These are phyloP conservation scores for Eurytoma adleriae DNA, from an alignment of 2,888 invertebrate genomes.

Conservation along the genomic window DNA sequence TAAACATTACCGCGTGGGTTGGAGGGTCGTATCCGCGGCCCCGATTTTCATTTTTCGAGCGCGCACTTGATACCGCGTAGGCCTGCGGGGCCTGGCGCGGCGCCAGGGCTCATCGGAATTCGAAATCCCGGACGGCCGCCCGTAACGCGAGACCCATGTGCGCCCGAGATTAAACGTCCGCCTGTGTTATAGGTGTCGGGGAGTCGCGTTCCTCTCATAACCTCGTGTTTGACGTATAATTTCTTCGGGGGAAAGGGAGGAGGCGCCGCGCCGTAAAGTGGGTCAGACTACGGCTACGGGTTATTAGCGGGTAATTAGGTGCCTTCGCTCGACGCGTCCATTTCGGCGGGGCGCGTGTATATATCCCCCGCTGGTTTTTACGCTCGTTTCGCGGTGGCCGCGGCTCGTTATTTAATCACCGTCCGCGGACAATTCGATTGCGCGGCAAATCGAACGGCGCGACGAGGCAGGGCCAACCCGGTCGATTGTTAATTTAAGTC, in stretches of 20 bases:
- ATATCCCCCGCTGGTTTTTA: no score
- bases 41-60: conserved; percentile 16
- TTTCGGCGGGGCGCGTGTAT: no score
- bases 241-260: conserved; percentile 27
- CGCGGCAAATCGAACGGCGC: no score
- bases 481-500: neutral
- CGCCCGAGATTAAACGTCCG: conserved; percentile 45
- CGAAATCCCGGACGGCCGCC: conserved; percentile 34
- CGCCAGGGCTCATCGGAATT: conserved; percentile 47
- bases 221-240: conserved; percentile 47
- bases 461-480: no score
- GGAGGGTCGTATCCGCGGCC: neutral
- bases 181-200: neutral
- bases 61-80: conserved; percentile 22
- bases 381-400: no score
- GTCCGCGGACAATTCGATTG: no score
- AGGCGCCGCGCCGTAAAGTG: neutral
- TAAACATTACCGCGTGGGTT: no score
- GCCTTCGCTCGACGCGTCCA: neutral
- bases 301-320: neutral
- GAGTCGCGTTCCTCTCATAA: neutral
- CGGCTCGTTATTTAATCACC: no score
- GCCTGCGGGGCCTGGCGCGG: conserved; percentile 25
- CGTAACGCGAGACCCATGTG: conserved; percentile 22
- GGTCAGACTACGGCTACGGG: neutral